These are phyloP conservation scores for Cyanistes caeruleus DNA, from an alignment of 2,113 vertebrate genomes.

Conservation along the genomic window DNA sequence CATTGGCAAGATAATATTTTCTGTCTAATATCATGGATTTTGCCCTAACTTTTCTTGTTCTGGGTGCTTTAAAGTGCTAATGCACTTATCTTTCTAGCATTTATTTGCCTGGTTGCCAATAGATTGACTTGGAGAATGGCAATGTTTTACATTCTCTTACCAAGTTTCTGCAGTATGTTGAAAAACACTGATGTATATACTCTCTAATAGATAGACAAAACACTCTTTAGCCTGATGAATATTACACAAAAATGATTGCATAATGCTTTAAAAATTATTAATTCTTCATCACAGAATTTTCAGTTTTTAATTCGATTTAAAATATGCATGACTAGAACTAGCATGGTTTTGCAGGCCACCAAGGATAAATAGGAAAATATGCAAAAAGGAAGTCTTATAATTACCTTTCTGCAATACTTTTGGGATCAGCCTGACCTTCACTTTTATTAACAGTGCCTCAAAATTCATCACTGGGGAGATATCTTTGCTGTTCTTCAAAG, in stretches of 20 bases:
- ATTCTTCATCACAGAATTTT: not conserved
- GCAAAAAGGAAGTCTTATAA: not conserved
- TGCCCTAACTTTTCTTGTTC: slow-evolving; percentile 16
- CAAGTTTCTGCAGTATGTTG: not conserved
- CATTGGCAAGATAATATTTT: slow-evolving; percentile 47
- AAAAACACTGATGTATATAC: not conserved
- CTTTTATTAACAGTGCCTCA: not conserved
- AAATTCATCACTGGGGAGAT: not conserved
- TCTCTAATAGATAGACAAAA: not conserved
- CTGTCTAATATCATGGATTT: slow-evolving; percentile 26
- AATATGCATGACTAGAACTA: not conserved
- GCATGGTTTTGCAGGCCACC: not conserved
- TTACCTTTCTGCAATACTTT: not conserved
- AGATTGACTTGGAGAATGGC: not conserved
- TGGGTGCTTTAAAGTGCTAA: slow-evolving; percentile 3
- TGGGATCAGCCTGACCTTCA: not conserved
- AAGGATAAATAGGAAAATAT: not conserved
- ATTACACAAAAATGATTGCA: not conserved
- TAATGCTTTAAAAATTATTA: not conserved
- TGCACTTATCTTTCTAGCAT: slow-evolving; percentile 10
- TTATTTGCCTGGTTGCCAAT: not conserved
- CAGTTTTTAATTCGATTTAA: not conserved
- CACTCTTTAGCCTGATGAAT: not conserved
- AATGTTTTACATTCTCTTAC: not conserved
- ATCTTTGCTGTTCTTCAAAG: not conserved